Base-by-base conservation (phyloP, 2,888 invertebrate genomes). In the Eupithecia abbreviata region DNA sequence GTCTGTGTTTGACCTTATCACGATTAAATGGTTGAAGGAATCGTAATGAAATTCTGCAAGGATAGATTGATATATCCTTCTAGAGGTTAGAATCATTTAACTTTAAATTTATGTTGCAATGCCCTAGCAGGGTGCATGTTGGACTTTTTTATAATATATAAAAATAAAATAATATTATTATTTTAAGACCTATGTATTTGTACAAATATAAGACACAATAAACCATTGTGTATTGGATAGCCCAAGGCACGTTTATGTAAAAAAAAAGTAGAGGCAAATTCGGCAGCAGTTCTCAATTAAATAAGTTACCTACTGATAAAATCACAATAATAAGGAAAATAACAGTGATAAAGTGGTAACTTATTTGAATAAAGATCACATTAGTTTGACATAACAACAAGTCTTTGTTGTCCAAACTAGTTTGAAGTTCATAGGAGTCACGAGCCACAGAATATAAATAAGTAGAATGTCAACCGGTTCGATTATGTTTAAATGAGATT, bases 381-480 rank as follows among this genome's bases (percentile, higher is more conserved):
- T 77, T 73, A 55, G 9, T 49, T 15, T 41, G 47, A 45, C 49
- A n/a, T 51, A 72, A 75, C 69, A 76, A 78, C 68, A 75, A 74
- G 68, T 71, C 75, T 79, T 79, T 79, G 79, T 79, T 75, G 73
- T 76, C 70, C 18, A 76, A 79, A 79, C 77, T 65, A 47, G 77
- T 77, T 75, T 69, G 66, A 67, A 49, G 47, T 65, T 72, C 58
- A 47, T 58, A 58, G 55, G 15, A 18, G 66, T 55, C 67, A 67
- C 66, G 45, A 76, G 41, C 42, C 45, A 58, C 62, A 58, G 72
- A 75, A 67, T 71, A 47, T 10, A 73, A 58, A 65, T 18, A 12
- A 68, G 10, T 42, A 72, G 65, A 76, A 73, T 68, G 68, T 41
- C 69, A 77, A 81, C 82, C 81, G 79, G 82, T 79, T 77, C n/a